A percentile compares a stretch with the other conserved stretches of the same genome.
phyloP scores from a whole-genome alignment of 2,113 vertebrate species.

The Xiphorhynchus elegans region DNA sequence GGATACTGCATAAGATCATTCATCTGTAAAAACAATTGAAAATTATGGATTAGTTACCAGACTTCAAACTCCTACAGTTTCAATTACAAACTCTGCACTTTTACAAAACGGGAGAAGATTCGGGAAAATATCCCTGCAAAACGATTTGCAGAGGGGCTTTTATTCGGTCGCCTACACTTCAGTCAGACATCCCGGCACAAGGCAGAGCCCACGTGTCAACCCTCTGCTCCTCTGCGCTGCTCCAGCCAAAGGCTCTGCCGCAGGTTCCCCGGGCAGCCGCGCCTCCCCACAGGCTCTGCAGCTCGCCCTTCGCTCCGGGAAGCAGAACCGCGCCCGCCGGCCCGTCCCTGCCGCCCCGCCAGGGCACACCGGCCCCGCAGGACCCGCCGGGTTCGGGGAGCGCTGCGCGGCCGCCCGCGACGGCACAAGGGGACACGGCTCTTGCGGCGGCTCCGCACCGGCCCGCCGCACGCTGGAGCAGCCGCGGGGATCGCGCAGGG shows the following conservation, averaged over 20 bases:
- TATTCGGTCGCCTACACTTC: neutral
- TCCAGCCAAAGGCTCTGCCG: neutral
- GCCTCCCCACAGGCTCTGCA: neutral
- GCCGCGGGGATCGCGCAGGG: too few relatives aligned
- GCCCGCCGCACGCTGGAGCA: too few relatives aligned
- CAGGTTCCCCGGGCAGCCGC: too few relatives aligned
- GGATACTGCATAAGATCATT: neutral
- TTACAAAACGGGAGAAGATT: neutral
- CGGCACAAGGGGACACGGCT: too few relatives aligned
- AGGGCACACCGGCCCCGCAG: too few relatives aligned
- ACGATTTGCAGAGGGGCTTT: neutral
- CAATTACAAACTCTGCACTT: neutral
- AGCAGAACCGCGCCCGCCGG: neutral
- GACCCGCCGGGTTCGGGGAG: too few relatives aligned
- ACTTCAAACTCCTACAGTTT: neutral
- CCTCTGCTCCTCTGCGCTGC: too few relatives aligned
- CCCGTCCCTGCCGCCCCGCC: too few relatives aligned
- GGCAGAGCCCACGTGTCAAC: neutral
- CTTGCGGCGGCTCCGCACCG: too few relatives aligned
- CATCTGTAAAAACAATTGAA: constrained; percentile 29
- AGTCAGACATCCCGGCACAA: neutral
- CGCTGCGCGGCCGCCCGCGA: too few relatives aligned
- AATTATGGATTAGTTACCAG: neutral
- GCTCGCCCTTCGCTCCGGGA: neutral
- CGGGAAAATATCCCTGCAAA: neutral